phyloP scores from a whole-genome alignment of 1,140 invertebrate genomes.

The Lepidotrigona ventralis region DNA sequence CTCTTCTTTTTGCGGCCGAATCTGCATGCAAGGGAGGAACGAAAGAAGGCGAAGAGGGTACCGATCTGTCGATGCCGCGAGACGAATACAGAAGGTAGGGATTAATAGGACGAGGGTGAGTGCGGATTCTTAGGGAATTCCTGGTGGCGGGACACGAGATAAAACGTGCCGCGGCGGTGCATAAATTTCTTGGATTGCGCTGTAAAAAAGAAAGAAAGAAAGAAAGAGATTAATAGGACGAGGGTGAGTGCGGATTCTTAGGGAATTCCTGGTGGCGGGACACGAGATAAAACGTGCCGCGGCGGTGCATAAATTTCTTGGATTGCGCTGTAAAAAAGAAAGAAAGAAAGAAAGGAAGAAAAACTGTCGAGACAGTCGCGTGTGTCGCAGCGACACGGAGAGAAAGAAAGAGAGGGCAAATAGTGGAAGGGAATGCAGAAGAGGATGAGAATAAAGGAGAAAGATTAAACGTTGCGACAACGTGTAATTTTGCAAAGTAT shows the following conservation, averaged over 20 bases:
- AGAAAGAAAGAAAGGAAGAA: not conserved
- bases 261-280: conserved; percentile 32
- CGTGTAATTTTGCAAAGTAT: not conserved
- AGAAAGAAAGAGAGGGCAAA: too few species aligned
- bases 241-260: not conserved
- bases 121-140: conserved; percentile 18
- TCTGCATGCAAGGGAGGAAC: not conserved
- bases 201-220: not conserved
- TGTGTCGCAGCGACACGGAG: too few species aligned
- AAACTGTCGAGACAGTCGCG: too few species aligned
- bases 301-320: conserved; percentile 47
- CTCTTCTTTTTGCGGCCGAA: not conserved
- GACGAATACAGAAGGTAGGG: not conserved
- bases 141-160: conserved; percentile 29
- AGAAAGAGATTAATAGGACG: not conserved
- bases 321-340: not conserved
- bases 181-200: conserved; percentile 41
- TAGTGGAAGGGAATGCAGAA: not conserved
- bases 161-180: conserved; percentile 21
- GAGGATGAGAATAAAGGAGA: not conserved
- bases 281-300: conserved; percentile 32
- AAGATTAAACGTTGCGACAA: not conserved
- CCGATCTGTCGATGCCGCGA: not conserved
- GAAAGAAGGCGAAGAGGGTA: not conserved
- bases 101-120: not conserved